Conservation (phyloP, 2,797 vertebrate genomes). For the Hafferia zeledoni region DNA sequence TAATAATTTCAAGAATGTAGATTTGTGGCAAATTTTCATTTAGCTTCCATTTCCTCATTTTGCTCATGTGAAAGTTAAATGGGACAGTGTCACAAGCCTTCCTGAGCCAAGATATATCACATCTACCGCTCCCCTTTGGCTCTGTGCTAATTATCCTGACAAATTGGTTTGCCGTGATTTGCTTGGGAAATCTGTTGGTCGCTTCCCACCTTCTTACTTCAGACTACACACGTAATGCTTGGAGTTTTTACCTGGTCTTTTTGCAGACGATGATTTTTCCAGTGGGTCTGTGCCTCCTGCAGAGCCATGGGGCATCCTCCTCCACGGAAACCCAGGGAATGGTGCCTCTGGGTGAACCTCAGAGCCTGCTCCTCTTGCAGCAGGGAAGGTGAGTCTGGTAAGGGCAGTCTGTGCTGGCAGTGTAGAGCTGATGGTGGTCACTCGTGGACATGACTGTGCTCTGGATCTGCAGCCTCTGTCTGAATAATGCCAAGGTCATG, state of each 20-base stretch:
- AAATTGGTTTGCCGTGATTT: background rate
- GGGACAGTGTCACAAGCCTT: background rate
- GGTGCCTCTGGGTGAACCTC: background rate
- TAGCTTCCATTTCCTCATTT: background rate
- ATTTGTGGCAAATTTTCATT: background rate
- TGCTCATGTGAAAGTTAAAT: background rate
- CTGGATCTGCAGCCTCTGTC: background rate
- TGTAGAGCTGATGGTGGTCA: background rate
- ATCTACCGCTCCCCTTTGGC: background rate
- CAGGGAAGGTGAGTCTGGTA: background rate
- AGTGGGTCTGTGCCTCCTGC: background rate
- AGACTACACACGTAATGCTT: accelerated
- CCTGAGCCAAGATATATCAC: conserved; percentile 7
- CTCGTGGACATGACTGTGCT: background rate
- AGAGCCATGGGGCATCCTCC: accelerated
- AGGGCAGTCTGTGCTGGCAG: background rate
- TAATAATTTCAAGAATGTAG: background rate
- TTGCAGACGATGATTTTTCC: background rate
- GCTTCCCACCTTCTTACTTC: background rate
- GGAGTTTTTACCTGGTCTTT: background rate
- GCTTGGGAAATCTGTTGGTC: background rate
- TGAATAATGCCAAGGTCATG: background rate
- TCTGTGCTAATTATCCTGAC: conserved; percentile 15
- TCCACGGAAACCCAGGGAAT: background rate
- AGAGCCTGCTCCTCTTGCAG: background rate